These are phyloP conservation scores for Caprella mutica DNA, from an alignment of 2,888 invertebrate genomes.

Conservation along the genomic window DNA sequence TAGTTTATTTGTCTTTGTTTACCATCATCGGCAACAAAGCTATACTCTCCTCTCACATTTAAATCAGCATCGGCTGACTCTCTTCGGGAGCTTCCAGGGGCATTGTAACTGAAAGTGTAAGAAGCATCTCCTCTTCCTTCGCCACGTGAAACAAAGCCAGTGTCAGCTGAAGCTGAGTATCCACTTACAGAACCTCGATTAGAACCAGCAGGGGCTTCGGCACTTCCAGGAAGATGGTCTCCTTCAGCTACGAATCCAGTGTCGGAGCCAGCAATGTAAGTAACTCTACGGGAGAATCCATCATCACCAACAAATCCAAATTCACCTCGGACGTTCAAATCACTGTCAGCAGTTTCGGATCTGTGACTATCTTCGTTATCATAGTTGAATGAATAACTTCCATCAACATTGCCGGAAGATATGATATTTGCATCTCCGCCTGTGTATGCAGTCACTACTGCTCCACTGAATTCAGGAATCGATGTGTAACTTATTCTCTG, in stretches of 20 bases:
- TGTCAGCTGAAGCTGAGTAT: not conserved
- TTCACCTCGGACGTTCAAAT: slow-evolving; percentile 28
- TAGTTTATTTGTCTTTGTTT: slow-evolving; percentile 29
- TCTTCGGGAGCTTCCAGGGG: slow-evolving; percentile 33
- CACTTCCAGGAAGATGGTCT: slow-evolving; percentile 23
- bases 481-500: too few relatives aligned
- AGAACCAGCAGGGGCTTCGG: slow-evolving; percentile 11
- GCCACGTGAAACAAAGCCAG: too few relatives aligned
- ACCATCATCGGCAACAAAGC: slow-evolving; percentile 36
- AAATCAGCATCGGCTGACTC: slow-evolving; percentile 32
- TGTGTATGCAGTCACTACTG: slow-evolving; percentile 27
- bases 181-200: not conserved
- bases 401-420: too few relatives aligned
- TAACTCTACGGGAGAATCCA: slow-evolving; percentile 24
- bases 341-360: slow-evolving; percentile 29
- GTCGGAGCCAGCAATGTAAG: slow-evolving; percentile 31
- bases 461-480: slow-evolving; percentile 31
- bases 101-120: slow-evolving; percentile 37
- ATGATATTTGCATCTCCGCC: slow-evolving; percentile 22
- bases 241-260: slow-evolving; percentile 29
- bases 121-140: slow-evolving; percentile 36
- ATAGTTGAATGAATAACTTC: slow-evolving; percentile 25
- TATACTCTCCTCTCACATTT: slow-evolving; percentile 32
- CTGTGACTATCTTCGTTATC: slow-evolving; percentile 33
- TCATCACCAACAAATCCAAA: slow-evolving; percentile 35